Base-by-base conservation (phyloP, 1,140 invertebrate genomes). In the Zeugodacus cucurbitae region DNA sequence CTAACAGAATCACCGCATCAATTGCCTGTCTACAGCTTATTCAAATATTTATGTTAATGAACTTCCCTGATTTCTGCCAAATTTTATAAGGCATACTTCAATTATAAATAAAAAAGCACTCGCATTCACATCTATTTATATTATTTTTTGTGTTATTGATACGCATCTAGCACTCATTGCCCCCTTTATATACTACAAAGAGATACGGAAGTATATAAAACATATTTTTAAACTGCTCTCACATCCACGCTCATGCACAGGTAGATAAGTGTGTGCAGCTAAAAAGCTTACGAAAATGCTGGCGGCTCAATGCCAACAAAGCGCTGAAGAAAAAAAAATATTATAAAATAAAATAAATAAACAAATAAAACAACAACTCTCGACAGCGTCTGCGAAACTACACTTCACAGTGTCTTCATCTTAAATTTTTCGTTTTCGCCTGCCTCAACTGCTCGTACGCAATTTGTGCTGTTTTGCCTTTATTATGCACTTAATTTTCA, bases 401-500 rank as follows among this genome's bases (percentile, higher is more conserved):
- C 17, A n/a, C 37, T 74, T n/a, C n/a, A n/a, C n/a, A n/a, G n/a
- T n/a, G 3, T 74, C 34, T 37, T 74, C 17, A 5, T 29, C 29
- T 70, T 70, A 32, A 70, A 20, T 70, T 26, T 74, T 74, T 74
- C 37, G 37, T 26, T 74, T 74, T 74, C 37, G 37, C 20, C 26
- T n/a, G 4, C 2, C 37, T 41, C 37, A 7, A 7, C n/a, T 34
- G 64, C 37, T 41, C 32, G 37, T 44, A 74, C 22, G 37, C 22
- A 74, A 41, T 74, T 74, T 74, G 17, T 7, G 34, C 7, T 37
- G 20, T n/a, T 41, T n/a, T 74, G 14, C 34, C 14, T 41, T 74
- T 74, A 74, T 41, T n/a, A 22, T 74, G 70, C 70, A 74, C 70
- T 74, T 74, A 34, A 74, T 37, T 74, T 74, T 41, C 70, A 74